Percentiles rank a stretch among this genome's conserved stretches.
phyloP scores from a whole-genome alignment of 2,888 invertebrate species.

The Morpho achilles region DNA sequence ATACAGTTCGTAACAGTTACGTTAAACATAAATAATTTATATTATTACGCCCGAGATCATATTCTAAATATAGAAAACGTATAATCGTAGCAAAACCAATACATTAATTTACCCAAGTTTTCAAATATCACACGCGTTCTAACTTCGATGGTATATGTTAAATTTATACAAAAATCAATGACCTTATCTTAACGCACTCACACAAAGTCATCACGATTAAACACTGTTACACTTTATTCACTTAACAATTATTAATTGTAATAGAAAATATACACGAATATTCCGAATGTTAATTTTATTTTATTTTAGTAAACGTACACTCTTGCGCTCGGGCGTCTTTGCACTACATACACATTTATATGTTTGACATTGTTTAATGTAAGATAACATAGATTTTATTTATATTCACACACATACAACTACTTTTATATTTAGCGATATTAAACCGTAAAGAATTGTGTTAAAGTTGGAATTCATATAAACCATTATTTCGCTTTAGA shows the following conservation, averaged over 20 bases:
- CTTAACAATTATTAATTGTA: constrained; percentile 1
- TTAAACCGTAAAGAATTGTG: constrained; percentile 17
- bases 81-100: constrained; percentile 1
- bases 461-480: constrained; percentile 33
- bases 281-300: constrained; percentile 11
- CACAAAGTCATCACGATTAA: background rate
- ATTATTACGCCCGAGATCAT: background rate
- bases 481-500: constrained; percentile 28
- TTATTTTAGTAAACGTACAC: constrained; percentile 19
- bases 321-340: constrained; percentile 30
- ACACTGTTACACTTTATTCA: constrained; percentile 2
- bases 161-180: background rate
- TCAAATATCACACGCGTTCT: constrained; percentile 4
- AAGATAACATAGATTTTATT: constrained; percentile 57
- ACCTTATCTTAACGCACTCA: constrained; percentile 1
- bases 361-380: constrained; percentile 72
- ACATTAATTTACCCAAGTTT: constrained; percentile 1
- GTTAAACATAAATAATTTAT: too few relatives aligned
- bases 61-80: constrained; percentile 1
- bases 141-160: background rate
- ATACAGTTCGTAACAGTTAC: too few relatives aligned
- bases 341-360: constrained; percentile 47
- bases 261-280: too few relatives aligned
- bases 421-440: constrained; percentile 28
- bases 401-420: constrained; percentile 11